Evolutionary conservation across 2,888 invertebrate genomes (phyloP), one percentile per base, ranked within the genome.

Genomic region (Nomada flava): DNA sequence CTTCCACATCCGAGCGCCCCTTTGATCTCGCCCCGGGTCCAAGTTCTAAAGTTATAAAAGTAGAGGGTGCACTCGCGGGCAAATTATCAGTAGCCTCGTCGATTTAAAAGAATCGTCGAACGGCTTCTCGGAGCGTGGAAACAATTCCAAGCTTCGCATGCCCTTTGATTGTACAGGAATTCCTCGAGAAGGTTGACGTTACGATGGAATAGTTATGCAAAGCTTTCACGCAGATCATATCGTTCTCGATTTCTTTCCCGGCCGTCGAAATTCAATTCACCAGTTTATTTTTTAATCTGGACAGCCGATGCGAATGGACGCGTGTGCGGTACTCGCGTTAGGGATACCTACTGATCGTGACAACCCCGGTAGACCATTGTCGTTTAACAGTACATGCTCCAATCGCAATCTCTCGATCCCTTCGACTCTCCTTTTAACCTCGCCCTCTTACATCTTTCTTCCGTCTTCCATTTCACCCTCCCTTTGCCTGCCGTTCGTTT

Each of bases 311-410:
- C 44, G 55, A 60, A 67, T 2, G 60, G 63, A 79, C 77, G 72
- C 78, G 84, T 69, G 76, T 53, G n/a, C 44, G 83, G 63, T 55
- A 29, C 47, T 29, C 82, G 84, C 57, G 68, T 82, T 77, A 67
- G 57, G 78, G 81, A 67, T 83, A 84, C 71, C 36, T 82, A 76
- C 88, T 89, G 88, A 89, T 79, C 83, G 82, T 86, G 83, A 88
- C 89, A 82, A 82, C 85, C 57, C 79, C 7, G 36, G 36, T 36
- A 82, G 89, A 82, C 85, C 77, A 86, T 82, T 69, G 83, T 64
- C 77, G 79, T 78, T 84, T 86, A 82, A 80, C 75, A 74, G 77
- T 76, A 77, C 65, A 86, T 76, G 76, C 68, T 68, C 76, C 84
- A 79, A 77, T 88, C 80, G 76, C 82, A 79, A 84, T 84, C 86